Base-by-base conservation (phyloP, 2,113 vertebrate genomes). In the Thunnus maccoyii region DNA sequence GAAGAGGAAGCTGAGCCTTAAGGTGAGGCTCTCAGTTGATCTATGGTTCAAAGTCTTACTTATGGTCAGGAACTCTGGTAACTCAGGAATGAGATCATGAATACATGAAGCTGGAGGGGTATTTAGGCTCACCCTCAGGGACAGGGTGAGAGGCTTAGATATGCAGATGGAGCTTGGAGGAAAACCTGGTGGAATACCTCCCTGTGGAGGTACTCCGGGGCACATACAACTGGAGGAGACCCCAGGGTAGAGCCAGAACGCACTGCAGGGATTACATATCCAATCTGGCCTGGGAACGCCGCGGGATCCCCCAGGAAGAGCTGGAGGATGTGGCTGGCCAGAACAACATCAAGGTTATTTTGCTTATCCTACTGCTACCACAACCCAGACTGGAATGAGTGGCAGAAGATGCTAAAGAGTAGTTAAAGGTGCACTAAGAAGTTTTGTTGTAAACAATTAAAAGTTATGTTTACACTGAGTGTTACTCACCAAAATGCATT, bases 201-300 rank as follows among this genome's bases (percentile, higher is more conserved):
- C 57, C 57, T 60, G 57, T 30, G 57, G 57, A 60, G 20, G 57
- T 10, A 20, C 55, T 56, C 14, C 11, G 11, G 55, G 69, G 57
- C 14, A 78, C 50, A 46, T 61, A 50, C 41, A 66, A 55, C 50
- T 18, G 20, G 46, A 72, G 58, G 25, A 47, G 32, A 74, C 46
- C 47, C 60, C 11, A 36, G 56, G 41, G 55, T 20, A 77, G 51
- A 74, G 32, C 41, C 14, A 60, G 30, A 72, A 65, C 20, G 71
- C 5, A 13, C 55, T 67, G 32, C 30, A 72, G 18, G 61, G 68
- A 71, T 83, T 67, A 82, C 3, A 78, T 71, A 61, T 76, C 36
- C 14, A 70, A 55, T 72, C 72, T 78, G 64, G 17, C 65, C 64
- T 57, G 18, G 57, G 20, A 58, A 72, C 12, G 3, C 46, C 11